These are phyloP conservation scores for Hyles vespertilio DNA, from an alignment of 1,140 invertebrate species.

Conservation along the genomic window DNA sequence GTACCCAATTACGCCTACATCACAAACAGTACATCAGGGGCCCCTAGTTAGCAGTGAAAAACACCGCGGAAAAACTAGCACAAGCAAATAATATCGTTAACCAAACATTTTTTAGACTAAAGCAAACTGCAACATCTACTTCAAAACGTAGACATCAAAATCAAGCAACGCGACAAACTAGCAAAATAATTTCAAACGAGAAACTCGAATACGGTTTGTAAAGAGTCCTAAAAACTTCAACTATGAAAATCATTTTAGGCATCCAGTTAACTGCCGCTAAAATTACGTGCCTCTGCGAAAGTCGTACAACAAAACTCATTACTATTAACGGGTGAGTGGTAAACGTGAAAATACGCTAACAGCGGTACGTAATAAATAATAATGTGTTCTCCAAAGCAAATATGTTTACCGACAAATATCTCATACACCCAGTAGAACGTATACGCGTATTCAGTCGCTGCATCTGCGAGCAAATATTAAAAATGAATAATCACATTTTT, in stretches of 20 bases:
- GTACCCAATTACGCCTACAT: too few species aligned
- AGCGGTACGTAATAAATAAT: constrained; percentile 4
- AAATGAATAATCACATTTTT: background rate
- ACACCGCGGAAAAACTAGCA: too few species aligned
- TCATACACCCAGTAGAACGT: constrained; percentile 57
- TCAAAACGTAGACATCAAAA: too few species aligned
- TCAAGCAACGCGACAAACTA: too few species aligned
- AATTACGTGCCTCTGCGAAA: background rate
- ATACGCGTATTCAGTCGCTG: constrained; percentile 42
- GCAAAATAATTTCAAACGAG: too few species aligned
- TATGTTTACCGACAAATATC: constrained; percentile 53
- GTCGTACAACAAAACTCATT: constrained; percentile 9
- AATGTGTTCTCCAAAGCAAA: background rate
- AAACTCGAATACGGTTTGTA: too few species aligned
- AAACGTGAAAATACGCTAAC: constrained; percentile 3
- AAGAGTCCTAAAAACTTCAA: background rate
- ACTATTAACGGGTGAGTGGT: constrained; percentile 3
- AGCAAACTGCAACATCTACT: too few species aligned
- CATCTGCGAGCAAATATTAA: constrained; percentile 32
- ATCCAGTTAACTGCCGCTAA: background rate
- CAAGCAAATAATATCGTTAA: too few species aligned
- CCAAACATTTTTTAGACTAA: too few species aligned
- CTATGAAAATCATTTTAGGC: constrained; percentile 4
- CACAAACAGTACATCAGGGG: too few species aligned
- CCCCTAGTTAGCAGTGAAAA: too few species aligned